A percentile compares a stretch with the other conserved stretches of the same genome.
These are phyloP conservation scores for Camponotus fellah DNA, from an alignment of 2,888 invertebrate genomes.

Conservation along the genomic window DNA sequence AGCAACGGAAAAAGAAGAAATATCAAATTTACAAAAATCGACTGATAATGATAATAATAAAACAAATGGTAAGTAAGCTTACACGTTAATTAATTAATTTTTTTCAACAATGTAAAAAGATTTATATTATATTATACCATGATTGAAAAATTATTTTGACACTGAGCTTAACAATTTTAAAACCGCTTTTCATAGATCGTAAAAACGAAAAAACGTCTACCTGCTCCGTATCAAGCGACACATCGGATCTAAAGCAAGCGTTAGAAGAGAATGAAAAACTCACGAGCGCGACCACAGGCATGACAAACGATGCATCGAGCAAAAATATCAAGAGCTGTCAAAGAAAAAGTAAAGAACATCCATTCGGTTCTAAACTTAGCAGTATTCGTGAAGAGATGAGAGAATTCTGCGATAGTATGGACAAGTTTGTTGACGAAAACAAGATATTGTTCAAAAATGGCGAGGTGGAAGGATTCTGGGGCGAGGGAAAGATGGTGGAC, in stretches of 20 bases:
- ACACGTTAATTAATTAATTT: neutral
- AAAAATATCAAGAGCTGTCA: constrained; percentile 51
- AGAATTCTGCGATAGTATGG: constrained; percentile 71
- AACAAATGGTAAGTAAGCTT: neutral
- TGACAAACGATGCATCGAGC: neutral
- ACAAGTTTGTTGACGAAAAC: constrained; percentile 74
- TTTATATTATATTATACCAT: neutral
- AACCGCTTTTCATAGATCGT: constrained; percentile 16
- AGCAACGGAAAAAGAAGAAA: neutral
- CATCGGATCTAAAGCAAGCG: constrained; percentile 37
- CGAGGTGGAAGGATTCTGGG: constrained; percentile 70
- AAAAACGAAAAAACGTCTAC: neutral
- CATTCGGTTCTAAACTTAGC: constrained; percentile 65
- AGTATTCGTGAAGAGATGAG: constrained; percentile 77
- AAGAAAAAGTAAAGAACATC: constrained; percentile 35
- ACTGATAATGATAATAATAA: neutral
- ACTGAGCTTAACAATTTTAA: neutral
- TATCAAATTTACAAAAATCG: neutral
- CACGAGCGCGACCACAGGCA: neutral
- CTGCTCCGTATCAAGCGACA: constrained; percentile 50
- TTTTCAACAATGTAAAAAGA: neutral
- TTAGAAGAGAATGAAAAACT: constrained; percentile 24
- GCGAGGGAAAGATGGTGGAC: constrained; percentile 31
- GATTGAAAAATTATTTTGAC: neutral
- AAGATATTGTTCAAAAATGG: constrained; percentile 73